Evolutionary conservation across 2,113 vertebrate species (phyloP).

Genomic region (Tamias sibiricus): DNA sequence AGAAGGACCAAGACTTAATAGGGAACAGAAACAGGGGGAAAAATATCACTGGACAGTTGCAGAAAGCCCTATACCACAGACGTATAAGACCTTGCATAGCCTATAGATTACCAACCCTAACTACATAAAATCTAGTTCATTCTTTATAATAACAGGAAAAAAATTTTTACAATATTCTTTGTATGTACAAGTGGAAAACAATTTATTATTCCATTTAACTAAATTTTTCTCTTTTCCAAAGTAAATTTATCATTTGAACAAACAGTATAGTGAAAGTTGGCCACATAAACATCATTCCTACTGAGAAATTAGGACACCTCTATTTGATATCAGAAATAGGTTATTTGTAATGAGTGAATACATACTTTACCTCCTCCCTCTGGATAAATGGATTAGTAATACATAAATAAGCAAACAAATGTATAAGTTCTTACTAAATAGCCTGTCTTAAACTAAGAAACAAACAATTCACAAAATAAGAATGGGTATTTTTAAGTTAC

Average conservation of each 20-base stretch:
- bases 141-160: conserved; percentile 31
- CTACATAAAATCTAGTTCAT: not conserved
- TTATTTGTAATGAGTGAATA: not conserved
- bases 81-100: not conserved
- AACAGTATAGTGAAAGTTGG: not conserved
- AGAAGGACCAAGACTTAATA: not conserved
- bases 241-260: conserved; percentile 37
- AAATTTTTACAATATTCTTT: not conserved
- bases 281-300: conserved; percentile 14
- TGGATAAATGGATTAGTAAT: not conserved
- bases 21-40: not conserved
- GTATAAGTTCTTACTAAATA: not conserved
- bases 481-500: conserved; percentile 26
- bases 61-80: not conserved
- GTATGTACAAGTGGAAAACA: not conserved
- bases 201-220: not conserved
- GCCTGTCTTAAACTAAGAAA: no score
- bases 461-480: not conserved
- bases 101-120: not conserved
- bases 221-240: conserved; percentile 20
- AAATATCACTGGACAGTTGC: not conserved
- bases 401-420: not conserved
- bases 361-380: not conserved
- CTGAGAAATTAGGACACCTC: conserved; percentile 19
- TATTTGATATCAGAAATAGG: conserved; percentile 51